Conservation (phyloP, 2,888 invertebrate species). For the Digitonthophagus gazella region DNA sequence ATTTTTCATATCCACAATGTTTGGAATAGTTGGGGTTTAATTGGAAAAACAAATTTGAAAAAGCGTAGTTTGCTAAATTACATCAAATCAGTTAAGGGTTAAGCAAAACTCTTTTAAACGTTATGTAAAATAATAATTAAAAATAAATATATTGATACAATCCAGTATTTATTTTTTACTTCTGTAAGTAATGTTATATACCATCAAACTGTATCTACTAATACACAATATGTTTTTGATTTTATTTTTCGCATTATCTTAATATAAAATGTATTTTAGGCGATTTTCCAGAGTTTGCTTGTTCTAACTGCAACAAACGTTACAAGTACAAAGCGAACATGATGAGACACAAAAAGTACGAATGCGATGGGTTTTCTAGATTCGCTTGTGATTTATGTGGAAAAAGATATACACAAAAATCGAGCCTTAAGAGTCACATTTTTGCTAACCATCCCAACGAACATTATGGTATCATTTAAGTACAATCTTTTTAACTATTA, state of each 20-base stretch:
- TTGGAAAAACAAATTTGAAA: no score
- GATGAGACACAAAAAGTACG: conserved; percentile 46
- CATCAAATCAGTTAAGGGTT: no score
- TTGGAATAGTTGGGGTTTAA: no score
- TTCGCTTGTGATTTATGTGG: conserved; percentile 45
- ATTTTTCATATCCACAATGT: no score
- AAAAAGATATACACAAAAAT: conserved; percentile 43
- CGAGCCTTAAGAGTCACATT: conserved; percentile 32
- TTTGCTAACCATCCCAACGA: conserved; percentile 13
- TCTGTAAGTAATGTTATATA: background rate
- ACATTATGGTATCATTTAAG: no score
- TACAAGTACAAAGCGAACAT: conserved; percentile 43
- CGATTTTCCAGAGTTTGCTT: conserved; percentile 4
- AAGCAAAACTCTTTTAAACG: no score
- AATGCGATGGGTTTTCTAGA: conserved; percentile 47
- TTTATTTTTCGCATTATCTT: background rate
- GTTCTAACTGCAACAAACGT: conserved; percentile 37
- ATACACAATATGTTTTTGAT: no score
- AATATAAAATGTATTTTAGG: conserved; percentile 22
- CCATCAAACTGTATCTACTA: no score
- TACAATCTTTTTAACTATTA: no score
- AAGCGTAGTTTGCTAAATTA: no score
- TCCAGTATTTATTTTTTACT: background rate
- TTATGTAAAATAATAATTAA: background rate
- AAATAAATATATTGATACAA: background rate